Conservation (phyloP, 1,140 invertebrate species). For the Stenopsyche tienmushanensis region DNA sequence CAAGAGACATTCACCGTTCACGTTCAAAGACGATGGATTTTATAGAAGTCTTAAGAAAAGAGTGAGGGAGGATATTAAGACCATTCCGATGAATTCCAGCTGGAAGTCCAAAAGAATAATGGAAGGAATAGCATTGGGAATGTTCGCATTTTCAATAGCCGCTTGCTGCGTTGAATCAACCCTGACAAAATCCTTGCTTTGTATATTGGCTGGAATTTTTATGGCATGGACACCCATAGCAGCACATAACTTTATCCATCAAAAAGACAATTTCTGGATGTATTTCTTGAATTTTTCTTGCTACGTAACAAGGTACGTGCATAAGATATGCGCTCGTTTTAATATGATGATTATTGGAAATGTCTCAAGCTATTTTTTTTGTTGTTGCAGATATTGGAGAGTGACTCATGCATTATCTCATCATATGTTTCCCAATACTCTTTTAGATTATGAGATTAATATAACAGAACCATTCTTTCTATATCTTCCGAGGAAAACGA, state of each 20-base stretch:
- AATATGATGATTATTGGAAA: not conserved
- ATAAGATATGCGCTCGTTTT: not conserved
- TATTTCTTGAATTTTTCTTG: slow-evolving; percentile 73
- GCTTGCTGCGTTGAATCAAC: not conserved
- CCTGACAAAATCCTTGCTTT: not conserved
- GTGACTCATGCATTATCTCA: slow-evolving; percentile 77
- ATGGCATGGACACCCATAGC: slow-evolving; percentile 59
- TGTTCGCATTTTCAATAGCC: slow-evolving; percentile 1
- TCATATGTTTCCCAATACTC: slow-evolving; percentile 79
- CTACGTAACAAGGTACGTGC: slow-evolving; percentile 46
- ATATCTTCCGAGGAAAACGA: slow-evolving; percentile 20
- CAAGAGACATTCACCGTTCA: slow-evolving; percentile 64
- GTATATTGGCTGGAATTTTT: slow-evolving; percentile 43
- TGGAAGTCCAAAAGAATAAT: slow-evolving; percentile 26
- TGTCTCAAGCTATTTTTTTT: too few species aligned
- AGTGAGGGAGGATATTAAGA: slow-evolving; percentile 55
- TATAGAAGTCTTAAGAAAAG: slow-evolving; percentile 65
- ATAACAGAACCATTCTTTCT: slow-evolving; percentile 62
- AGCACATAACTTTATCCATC: slow-evolving; percentile 82
- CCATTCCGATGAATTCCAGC: slow-evolving; percentile 43
- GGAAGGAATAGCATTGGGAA: slow-evolving; percentile 1
- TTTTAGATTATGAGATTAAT: slow-evolving; percentile 74
- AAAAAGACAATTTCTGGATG: slow-evolving; percentile 77
- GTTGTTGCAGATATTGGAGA: slow-evolving; percentile 72
- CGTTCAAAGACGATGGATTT: slow-evolving; percentile 69